Evolutionary conservation across 2,888 invertebrate species (phyloP), one percentile per base, ranked within the genome.

Genomic region (Zygothrica quintamaculata): DNA sequence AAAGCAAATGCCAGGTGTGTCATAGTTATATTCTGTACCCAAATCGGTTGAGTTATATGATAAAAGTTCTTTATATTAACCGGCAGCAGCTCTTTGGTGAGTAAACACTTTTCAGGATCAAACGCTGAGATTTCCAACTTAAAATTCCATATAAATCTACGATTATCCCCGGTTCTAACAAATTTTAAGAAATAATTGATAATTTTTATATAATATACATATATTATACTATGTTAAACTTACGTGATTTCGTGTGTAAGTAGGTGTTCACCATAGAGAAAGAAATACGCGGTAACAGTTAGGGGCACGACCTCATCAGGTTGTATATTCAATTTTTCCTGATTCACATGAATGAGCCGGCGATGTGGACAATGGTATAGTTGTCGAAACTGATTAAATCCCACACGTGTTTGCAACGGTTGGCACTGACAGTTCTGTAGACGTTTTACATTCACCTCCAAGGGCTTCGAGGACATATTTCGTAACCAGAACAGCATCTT

Each of bases 311-410:
- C 71, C 5, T 88, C 88, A 25, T 78, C 62, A 0, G 88, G 78
- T 15, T 73, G 40, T 16, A 89, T 52, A 12, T 56, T 47, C 18
- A 88, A 59, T 8, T 64, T 0, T 16, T 89, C 89, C 47, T 88
- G 88, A 26, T 51, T 46, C n/a, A 88, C 44, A 11, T 79, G 61
- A 3, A 89, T 57, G 31, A 89, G 71, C 2, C 81, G 78, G 4
- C 89, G 81, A 48, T 89, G 89, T 0, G 88, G 88, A 22, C 89
- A 89, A 25, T 88, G 88, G 52, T 77, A 89, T 1, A 89, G 75
- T 44, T 88, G 70, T 0, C 89, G 88, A 43, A 82, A 89, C 47
- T 89, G 89, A 65, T 89, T 89, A 48, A 89, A 89, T 1, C 89
- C 89, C 1, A 89, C 88, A 2, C 85, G 77, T 0, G 89, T 89